Conservation (phyloP, 2,113 vertebrate species). For the Sakesphorus luctuosus region DNA sequence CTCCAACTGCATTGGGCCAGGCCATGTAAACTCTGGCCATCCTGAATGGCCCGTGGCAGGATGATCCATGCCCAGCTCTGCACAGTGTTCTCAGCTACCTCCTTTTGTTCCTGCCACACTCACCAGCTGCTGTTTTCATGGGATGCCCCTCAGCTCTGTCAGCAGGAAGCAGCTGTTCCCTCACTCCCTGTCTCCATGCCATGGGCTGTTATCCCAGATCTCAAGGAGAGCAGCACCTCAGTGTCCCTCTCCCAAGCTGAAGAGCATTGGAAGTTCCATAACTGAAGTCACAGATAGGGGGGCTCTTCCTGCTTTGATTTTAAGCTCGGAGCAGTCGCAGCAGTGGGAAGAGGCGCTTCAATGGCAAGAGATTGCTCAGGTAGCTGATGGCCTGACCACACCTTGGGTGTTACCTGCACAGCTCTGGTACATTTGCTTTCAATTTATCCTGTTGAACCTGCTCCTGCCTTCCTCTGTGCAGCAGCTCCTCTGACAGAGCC, state of each 20-base stretch:
- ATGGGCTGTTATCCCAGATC: accelerated
- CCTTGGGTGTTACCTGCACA: slow-evolving; percentile 37
- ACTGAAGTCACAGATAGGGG: not conserved
- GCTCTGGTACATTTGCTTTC: not conserved
- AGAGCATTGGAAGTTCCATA: not conserved
- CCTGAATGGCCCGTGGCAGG: not conserved
- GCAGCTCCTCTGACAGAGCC: not conserved
- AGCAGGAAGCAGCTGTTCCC: not conserved
- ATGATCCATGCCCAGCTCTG: accelerated
- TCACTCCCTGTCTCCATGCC: not conserved
- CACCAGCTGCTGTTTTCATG: not conserved
- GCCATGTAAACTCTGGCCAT: not conserved
- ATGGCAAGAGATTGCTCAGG: not conserved
- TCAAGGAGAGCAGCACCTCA: not conserved
- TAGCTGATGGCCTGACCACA: not conserved
- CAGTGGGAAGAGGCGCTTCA: not conserved
- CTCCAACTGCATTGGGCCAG: not conserved
- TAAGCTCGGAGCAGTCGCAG: accelerated
- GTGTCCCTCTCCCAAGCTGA: not conserved
- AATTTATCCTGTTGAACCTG: slow-evolving; percentile 29
- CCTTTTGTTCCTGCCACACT: not conserved
- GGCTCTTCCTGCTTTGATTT: not conserved
- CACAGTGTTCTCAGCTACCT: not conserved
- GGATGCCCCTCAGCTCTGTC: not conserved
- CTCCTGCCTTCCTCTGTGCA: not conserved